Percentiles rank a stretch among this genome's conserved stretches.
Evolutionary conservation across 1,140 invertebrate species (phyloP).

Genomic region (Drosophila aff.): DNA sequence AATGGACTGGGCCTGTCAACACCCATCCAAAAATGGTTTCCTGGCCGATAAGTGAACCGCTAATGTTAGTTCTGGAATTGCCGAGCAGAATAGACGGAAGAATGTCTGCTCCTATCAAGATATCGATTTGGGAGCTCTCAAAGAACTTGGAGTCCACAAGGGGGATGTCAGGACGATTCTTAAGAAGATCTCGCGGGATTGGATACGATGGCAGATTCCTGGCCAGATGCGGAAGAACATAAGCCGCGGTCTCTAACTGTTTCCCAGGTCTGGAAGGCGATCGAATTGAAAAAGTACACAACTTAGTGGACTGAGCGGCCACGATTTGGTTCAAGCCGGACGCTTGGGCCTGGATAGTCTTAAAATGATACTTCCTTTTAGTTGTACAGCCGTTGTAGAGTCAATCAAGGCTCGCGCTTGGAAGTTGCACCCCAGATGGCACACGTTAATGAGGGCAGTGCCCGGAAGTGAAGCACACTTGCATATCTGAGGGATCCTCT

Average conservation of each 20-base stretch:
- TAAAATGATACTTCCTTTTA: background rate
- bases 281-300: background rate
- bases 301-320: background rate
- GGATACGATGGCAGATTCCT: background rate
- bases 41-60: no score
- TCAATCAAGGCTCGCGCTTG: background rate
- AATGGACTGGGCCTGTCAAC: no score
- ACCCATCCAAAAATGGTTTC: no score
- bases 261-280: no score
- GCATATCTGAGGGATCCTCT: no score
- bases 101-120: background rate
- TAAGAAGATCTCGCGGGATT: background rate
- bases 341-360: no score
- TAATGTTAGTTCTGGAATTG: no score
- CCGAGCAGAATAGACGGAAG: background rate
- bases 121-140: slow-evolving; percentile 25
- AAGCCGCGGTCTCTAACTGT: background rate
- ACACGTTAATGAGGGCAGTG: background rate
- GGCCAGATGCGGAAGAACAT: no score
- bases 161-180: background rate
- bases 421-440: background rate
- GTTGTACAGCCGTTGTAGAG: background rate
- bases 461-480: no score
- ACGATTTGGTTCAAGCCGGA: no score
- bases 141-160: background rate